Percentiles rank a stretch among this genome's conserved stretches.
Evolutionary conservation across 2,113 vertebrate species (phyloP).

Genomic region (Phylloscopus trochiloides): DNA sequence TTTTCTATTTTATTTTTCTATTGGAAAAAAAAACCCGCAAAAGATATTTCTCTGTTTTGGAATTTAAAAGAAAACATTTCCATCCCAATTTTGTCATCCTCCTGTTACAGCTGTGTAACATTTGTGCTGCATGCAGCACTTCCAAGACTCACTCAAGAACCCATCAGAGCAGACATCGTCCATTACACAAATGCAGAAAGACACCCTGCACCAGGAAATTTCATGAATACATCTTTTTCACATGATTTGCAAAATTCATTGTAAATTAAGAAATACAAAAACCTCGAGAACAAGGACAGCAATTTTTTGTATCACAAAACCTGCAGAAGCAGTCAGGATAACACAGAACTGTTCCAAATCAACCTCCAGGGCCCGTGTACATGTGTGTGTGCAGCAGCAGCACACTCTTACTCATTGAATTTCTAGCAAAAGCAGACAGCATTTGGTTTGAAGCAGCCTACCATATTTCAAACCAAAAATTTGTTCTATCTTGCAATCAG

Average conservation of each 20-base stretch:
- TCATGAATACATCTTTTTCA: neutral
- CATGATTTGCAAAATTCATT: neutral
- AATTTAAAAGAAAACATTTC: neutral
- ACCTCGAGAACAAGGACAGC: neutral
- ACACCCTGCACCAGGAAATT: neutral
- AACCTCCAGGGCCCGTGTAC: fast-evolving
- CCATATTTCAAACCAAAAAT: neutral
- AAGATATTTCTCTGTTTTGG: neutral
- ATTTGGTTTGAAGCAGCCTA: neutral
- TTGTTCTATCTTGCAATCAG: neutral
- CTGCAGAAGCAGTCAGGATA: neutral
- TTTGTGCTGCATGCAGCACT: neutral
- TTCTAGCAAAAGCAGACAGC: neutral
- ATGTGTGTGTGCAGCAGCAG: fast-evolving
- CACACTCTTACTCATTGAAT: neutral
- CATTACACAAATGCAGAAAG: neutral
- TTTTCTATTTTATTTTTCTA: neutral
- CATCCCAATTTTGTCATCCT: neutral
- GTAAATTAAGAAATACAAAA: neutral
- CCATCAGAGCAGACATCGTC: neutral
- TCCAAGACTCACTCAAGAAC: neutral
- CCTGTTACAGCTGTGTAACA: neutral
- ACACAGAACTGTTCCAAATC: neutral
- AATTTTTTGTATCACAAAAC: neutral
- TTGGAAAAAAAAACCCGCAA: fast-evolving